These are phyloP conservation scores for Sebastes itinus DNA, from an alignment of 2,797 vertebrate genomes.

Conservation along the genomic window DNA sequence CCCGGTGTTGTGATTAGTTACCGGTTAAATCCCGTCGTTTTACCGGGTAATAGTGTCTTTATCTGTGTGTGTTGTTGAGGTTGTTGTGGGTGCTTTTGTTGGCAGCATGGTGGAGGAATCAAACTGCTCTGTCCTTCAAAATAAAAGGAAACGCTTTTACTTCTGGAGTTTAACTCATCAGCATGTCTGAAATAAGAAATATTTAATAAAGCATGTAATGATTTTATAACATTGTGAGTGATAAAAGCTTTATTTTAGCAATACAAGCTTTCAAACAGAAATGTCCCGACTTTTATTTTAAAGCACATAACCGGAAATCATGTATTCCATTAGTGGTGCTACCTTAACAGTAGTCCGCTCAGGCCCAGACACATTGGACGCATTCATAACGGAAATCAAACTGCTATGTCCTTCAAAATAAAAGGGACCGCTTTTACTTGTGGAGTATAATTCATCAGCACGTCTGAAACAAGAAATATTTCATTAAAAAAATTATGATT, in stretches of 20 bases:
- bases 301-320: no score
- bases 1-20: no score
- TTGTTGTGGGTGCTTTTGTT: no score
- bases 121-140: background rate
- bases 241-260: background rate
- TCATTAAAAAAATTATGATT: no score
- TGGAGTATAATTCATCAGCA: accelerated
- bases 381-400: background rate
- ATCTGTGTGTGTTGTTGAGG: no score
- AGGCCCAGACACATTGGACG: background rate
- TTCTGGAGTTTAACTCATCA: accelerated
- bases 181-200: accelerated
- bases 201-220: accelerated
- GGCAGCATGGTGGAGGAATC: no score
- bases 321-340: no score
- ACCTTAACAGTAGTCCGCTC: no score
- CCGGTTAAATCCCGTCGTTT: no score
- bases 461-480: background rate
- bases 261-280: background rate
- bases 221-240: accelerated
- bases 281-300: no score
- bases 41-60: no score
- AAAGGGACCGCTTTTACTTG: background rate
- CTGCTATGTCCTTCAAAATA: conserved; percentile 4
- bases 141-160: background rate